Base-by-base conservation (phyloP, 2,113 vertebrate genomes). In the Panthera tigris region DNA sequence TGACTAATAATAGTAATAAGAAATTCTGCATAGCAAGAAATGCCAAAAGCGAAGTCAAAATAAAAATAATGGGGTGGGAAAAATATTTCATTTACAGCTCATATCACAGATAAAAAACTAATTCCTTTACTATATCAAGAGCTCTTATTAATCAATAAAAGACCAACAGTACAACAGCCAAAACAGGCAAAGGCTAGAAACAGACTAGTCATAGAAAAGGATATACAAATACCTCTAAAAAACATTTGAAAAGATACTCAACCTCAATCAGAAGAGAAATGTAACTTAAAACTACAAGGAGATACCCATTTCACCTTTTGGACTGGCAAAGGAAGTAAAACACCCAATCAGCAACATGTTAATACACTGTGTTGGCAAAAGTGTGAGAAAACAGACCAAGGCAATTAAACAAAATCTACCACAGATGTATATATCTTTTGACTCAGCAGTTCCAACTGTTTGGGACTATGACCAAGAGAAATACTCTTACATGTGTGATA, bases 161-260 rank as follows among this genome's bases (percentile, higher is more conserved):
- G 5, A 39, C n/a, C 6, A 81, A 81, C 1, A 86, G 50, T 57
- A 68, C 27, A 94, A 71, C 11, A 55, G 50, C 27, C 83, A 88
- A 69, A 91, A 94, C 3, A n/a, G 45, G 19, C 61, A 66, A 95
- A 36, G 23, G 5, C 61, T 39, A 94, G n/a, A 14, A 83, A 50
- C 19, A 96, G 57, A 74, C 9, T 50, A 68, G 33, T 76, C 15
- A 90, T 45, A 71, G 15, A 50, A 61, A 92, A 83, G n/a, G 19
- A 89, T 96, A 81, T 80, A 61, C 0, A 96, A 86, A 85, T 81
- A 74, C 33, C 12, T 89, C 69, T 79, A 84, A 96, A 91, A 91
- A 92, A 84, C 36, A 85, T 80, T 89, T 73, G 19, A 92, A 94
- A 73, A 50, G n/a, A 50, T 89, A 39, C 10, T 85, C 23, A 89